Base-by-base conservation (phyloP, 2,113 vertebrate genomes). In the Bufo bufo region DNA sequence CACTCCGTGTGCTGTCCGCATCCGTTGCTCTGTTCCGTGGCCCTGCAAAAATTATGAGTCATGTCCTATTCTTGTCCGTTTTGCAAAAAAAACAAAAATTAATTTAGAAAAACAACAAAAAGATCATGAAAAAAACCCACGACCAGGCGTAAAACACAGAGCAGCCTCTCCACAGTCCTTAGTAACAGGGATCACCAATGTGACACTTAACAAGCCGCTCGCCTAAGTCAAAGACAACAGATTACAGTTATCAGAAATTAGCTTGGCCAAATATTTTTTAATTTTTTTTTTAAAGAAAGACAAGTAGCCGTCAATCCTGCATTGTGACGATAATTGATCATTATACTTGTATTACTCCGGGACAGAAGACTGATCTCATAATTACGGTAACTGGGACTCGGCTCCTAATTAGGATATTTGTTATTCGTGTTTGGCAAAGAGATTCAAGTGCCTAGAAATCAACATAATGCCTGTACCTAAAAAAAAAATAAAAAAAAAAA, bases 341-440 rank as follows among this genome's bases (percentile, higher is more conserved):
- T 87, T 74, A 74, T 77, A 50, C 52, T 87, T 61, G 45, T 82
- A 75, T 87, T 82, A 74, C 54, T 47, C 54, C 16, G 58, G 81
- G 86, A 79, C 86, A 87, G 45, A 82, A 87, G 86, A 74, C 86
- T 87, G 79, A 87, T 87, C 78, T 87, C 69, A 45, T 87, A 87
- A 87, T 82, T 87, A n/a, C n/a, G n/a, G n/a, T n/a, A 87, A 87
- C 79, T 87, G 86, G 56, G 86, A 72, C 78, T 87, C 79, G 54
- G 78, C 78, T 82, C 6, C 86, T 87, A 82, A 87, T 87, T 82
- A 82, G 66, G 54, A 82, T 72, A 82, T 82, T 82, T 87, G 78
- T 87, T 74, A 87, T 75, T 87, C 79, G 75, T 82, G 77, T 82
- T 87, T 87, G 86, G 79, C 86, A 87, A 79, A 52, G 20, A 56